These are phyloP conservation scores for Drosophila ustulata DNA, from an alignment of 2,888 invertebrate genomes.

Conservation along the genomic window DNA sequence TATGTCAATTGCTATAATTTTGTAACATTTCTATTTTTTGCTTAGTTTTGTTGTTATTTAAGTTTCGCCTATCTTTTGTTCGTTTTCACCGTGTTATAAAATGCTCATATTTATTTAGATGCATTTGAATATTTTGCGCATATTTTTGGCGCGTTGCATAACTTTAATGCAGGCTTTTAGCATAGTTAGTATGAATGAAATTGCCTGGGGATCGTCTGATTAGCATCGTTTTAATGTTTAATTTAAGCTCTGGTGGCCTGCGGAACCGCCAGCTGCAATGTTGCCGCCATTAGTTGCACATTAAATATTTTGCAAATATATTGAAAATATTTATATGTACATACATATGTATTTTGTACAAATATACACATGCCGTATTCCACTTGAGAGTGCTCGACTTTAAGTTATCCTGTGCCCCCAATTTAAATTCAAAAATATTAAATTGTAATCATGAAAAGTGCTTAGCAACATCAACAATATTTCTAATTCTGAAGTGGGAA, in stretches of 20 bases:
- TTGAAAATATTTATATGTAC: constrained; percentile 19
- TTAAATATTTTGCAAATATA: constrained; percentile 44
- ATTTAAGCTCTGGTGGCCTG: constrained; percentile 70
- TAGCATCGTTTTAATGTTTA: constrained; percentile 78
- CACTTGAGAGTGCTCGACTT: not conserved
- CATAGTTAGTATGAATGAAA: constrained; percentile 41
- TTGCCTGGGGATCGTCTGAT: constrained; percentile 72
- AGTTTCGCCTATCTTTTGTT: constrained; percentile 49
- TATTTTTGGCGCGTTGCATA: constrained; percentile 60
- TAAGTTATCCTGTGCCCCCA: not conserved
- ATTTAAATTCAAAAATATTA: no score
- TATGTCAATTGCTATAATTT: not conserved
- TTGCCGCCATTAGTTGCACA: constrained; percentile 52
- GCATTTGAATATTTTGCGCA: constrained; percentile 76
- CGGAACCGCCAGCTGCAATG: constrained; percentile 31
- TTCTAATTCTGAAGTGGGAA: no score
- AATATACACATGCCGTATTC: not conserved
- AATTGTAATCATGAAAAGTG: no score
- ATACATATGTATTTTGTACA: constrained; percentile 32
- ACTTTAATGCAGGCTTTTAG: constrained; percentile 70
- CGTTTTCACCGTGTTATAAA: constrained; percentile 64
- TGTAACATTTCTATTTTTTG: not conserved
- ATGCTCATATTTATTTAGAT: constrained; percentile 76
- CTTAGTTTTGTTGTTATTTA: constrained; percentile 28
- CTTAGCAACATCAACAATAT: no score